Percentiles rank a stretch among this genome's conserved stretches.
phyloP scores from a whole-genome alignment of 2,113 vertebrate species.

The Gopherus evgoodei region DNA sequence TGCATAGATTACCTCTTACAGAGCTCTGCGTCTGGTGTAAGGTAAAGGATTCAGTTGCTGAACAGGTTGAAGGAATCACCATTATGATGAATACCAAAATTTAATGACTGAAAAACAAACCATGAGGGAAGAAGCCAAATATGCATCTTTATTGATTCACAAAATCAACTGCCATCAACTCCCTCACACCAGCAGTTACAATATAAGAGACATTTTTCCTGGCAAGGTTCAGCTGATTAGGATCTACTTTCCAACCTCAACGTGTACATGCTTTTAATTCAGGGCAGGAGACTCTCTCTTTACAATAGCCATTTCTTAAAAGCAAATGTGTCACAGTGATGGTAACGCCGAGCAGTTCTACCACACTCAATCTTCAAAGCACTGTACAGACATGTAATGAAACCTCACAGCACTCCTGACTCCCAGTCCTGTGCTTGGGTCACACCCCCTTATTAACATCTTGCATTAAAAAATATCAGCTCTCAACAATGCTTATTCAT shows the following conservation, averaged over 20 bases:
- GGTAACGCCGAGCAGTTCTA: background rate
- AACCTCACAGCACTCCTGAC: background rate
- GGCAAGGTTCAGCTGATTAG: background rate
- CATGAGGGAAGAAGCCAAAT: constrained; percentile 19
- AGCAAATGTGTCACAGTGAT: background rate
- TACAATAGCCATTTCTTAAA: background rate
- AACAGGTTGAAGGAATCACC: background rate
- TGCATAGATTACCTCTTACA: background rate
- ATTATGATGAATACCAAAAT: background rate
- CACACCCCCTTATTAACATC: constrained; percentile 29
- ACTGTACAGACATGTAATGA: background rate
- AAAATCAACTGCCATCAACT: constrained; percentile 32
- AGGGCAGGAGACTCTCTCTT: background rate
- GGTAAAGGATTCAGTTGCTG: constrained; percentile 2
- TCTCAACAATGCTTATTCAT: background rate
- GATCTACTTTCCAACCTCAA: background rate
- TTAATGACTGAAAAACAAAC: constrained; percentile 26
- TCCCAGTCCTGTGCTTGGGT: background rate
- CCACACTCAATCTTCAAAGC: background rate
- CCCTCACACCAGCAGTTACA: background rate
- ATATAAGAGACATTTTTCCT: background rate
- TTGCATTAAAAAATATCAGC: background rate
- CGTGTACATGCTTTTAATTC: background rate
- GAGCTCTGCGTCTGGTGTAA: background rate
- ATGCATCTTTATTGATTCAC: constrained; percentile 61